Percentiles rank a stretch among this genome's conserved stretches.
Conservation (phyloP, 2,797 vertebrate species). For the Sphenopsis melanotis region DNA sequence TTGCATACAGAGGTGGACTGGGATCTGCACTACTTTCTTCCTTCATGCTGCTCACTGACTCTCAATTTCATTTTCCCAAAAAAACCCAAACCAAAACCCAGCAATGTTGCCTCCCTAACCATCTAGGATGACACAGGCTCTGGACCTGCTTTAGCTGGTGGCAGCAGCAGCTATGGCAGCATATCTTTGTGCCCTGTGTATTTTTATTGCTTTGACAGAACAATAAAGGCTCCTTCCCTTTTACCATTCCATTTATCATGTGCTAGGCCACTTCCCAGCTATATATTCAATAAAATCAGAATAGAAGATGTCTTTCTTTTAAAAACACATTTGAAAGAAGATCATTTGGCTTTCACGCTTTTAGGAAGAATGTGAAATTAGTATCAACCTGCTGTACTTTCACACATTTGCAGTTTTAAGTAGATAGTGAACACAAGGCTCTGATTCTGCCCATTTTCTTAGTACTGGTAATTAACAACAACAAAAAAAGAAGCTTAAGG, state of each 20-base stretch:
- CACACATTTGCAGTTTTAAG: background rate
- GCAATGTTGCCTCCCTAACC: background rate
- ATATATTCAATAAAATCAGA: background rate
- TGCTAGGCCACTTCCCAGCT: background rate
- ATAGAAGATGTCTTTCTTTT: background rate
- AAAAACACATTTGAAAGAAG: background rate
- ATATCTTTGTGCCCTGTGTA: background rate
- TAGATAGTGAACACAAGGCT: background rate
- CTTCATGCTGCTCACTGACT: background rate
- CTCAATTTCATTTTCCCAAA: background rate
- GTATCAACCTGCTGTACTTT: background rate
- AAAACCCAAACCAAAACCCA: background rate
- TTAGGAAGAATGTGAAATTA: background rate
- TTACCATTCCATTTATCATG: background rate
- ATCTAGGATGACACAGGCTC: background rate
- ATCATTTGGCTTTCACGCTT: background rate
- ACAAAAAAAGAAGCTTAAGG: background rate
- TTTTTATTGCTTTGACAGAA: background rate
- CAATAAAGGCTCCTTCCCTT: background rate
- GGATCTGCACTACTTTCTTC: background rate
- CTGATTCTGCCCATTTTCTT: background rate
- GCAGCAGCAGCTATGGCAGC: background rate
- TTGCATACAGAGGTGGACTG: accelerated
- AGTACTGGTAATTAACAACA: background rate
- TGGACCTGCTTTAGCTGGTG: background rate